A percentile compares a stretch with the other conserved stretches of the same genome.
These are phyloP conservation scores for Heliothis subflexa DNA, from an alignment of 1,140 invertebrate species.

Conservation along the genomic window DNA sequence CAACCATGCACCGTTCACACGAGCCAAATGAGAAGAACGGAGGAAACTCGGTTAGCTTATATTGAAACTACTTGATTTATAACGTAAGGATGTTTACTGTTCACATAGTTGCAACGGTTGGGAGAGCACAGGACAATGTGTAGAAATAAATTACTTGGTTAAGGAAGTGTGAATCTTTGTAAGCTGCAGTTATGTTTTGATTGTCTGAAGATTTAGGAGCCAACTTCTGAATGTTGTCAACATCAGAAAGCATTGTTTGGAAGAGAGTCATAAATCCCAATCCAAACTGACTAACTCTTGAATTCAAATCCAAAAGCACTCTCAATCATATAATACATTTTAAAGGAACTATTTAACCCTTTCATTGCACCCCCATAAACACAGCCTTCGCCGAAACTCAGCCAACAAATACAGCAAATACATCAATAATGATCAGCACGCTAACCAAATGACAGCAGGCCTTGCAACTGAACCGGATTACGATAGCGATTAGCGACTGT, in stretches of 20 bases:
- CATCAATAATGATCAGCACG: slow-evolving; percentile 29
- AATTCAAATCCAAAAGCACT: too few relatives aligned
- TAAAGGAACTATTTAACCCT: too few relatives aligned
- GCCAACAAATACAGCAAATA: slow-evolving; percentile 27
- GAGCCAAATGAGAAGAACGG: slow-evolving; percentile 21
- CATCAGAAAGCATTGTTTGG: too few relatives aligned
- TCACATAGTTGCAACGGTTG: not conserved
- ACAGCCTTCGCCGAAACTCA: not conserved
- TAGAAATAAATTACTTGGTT: not conserved
- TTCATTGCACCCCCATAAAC: too few relatives aligned
- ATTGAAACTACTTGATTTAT: slow-evolving; percentile 33
- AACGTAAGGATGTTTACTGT: not conserved
- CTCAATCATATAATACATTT: too few relatives aligned
- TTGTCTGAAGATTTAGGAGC: too few relatives aligned
- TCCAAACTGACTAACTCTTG: too few relatives aligned
- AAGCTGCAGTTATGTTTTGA: too few relatives aligned
- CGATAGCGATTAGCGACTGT: slow-evolving; percentile 39
- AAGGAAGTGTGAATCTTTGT: not conserved
- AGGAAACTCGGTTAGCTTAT: slow-evolving; percentile 31
- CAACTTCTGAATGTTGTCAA: too few relatives aligned
- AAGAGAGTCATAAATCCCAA: too few relatives aligned
- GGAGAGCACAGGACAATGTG: not conserved
- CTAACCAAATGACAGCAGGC: slow-evolving; percentile 42
- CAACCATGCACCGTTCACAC: slow-evolving; percentile 59
- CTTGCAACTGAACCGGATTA: slow-evolving; percentile 45